phyloP scores from a whole-genome alignment of 1,140 invertebrate species.

The Cotesia glomerata region DNA sequence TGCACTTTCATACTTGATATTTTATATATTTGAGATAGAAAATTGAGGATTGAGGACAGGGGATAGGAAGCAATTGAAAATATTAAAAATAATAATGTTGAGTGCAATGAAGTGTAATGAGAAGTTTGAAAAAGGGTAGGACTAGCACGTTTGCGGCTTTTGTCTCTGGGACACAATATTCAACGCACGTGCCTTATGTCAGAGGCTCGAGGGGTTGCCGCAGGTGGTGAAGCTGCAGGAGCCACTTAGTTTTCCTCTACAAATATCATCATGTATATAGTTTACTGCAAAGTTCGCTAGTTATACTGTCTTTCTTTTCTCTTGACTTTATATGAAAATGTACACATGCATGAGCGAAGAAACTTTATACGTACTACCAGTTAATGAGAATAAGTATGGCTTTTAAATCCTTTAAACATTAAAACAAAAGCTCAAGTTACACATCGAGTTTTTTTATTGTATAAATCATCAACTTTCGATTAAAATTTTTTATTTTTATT shows the following conservation, averaged over 20 bases:
- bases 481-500: no score
- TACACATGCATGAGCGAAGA: background rate
- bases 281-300: background rate
- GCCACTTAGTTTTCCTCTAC: slow-evolving; percentile 18
- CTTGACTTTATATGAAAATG: background rate
- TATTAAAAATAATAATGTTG: background rate
- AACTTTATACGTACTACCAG: no score
- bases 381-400: no score
- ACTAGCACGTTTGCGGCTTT: slow-evolving; percentile 2
- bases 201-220: background rate
- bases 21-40: no score
- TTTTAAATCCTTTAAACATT: no score
- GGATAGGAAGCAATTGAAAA: background rate
- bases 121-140: background rate
- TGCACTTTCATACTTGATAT: no score
- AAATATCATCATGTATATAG: background rate
- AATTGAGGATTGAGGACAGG: no score
- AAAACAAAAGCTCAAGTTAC: no score
- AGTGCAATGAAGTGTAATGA: background rate
- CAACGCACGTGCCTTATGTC: slow-evolving; percentile 12
- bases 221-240: slow-evolving; percentile 19
- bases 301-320: background rate
- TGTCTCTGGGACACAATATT: slow-evolving; percentile 10
- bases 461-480: no score
- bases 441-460: no score